Conservation (phyloP, 2,888 invertebrate genomes). For the Morpho helenor region DNA sequence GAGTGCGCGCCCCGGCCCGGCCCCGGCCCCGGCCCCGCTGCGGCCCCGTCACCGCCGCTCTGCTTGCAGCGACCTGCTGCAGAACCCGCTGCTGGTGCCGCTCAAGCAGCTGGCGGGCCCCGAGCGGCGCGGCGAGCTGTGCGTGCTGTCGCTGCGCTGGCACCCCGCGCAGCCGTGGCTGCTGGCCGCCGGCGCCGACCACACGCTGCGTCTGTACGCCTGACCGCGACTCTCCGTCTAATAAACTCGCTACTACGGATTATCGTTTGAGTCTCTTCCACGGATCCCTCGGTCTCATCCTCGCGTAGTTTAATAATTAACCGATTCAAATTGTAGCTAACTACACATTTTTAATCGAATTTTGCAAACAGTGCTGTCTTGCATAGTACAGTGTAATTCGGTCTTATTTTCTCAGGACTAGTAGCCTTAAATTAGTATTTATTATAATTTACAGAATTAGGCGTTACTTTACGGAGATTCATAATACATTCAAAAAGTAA, state of each 20-base stretch:
- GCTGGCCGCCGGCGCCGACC: slow-evolving; percentile 95
- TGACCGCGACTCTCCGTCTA: slow-evolving; percentile 29
- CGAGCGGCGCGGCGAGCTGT: slow-evolving; percentile 86
- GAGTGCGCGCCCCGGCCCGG: slow-evolving; percentile 46
- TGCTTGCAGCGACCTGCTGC: slow-evolving; percentile 89
- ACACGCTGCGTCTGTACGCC: slow-evolving; percentile 92
- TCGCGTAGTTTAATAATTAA: no score
- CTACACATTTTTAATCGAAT: no score
- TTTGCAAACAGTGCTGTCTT: no score
- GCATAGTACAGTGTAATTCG: no score
- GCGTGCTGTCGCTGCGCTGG: slow-evolving; percentile 92
- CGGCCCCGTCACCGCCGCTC: neutral
- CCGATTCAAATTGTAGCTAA: no score
- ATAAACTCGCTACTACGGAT: neutral
- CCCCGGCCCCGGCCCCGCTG: neutral
- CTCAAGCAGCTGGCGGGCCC: slow-evolving; percentile 93
- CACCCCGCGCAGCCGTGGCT: slow-evolving; percentile 99
- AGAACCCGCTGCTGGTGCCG: slow-evolving; percentile 98
- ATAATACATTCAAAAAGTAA: no score
- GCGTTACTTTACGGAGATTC: no score
- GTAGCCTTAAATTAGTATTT: no score
- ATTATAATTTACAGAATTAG: no score
- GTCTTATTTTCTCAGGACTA: no score
- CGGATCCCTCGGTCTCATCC: no score
- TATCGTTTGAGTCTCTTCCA: no score